Evolutionary conservation across 2,888 invertebrate genomes (phyloP).

Genomic region (Cataglyphis cursor): DNA sequence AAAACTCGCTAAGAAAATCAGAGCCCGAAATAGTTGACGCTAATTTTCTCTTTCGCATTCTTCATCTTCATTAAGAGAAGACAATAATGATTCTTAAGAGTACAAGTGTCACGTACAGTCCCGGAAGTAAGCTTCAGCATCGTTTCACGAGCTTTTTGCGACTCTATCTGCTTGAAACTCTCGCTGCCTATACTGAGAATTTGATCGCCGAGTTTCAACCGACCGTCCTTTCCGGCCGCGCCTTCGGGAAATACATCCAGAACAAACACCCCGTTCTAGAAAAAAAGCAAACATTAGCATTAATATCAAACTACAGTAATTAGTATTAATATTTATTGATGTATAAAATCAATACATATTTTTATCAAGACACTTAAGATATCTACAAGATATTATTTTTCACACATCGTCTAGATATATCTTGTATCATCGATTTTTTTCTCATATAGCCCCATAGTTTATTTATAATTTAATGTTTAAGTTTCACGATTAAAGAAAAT

Average conservation of each 20-base stretch:
- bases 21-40: neutral
- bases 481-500: neutral
- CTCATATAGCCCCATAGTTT: neutral
- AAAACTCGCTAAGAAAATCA: neutral
- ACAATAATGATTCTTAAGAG: neutral
- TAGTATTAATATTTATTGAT: neutral
- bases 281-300: constrained; percentile 60
- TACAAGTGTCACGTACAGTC: constrained; percentile 87
- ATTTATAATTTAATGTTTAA: neutral
- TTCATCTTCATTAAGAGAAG: neutral
- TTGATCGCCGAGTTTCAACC: constrained; percentile 97
- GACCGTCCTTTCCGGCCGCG: constrained; percentile 95
- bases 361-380: neutral
- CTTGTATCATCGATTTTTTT: neutral
- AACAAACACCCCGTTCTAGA: constrained; percentile 95
- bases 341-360: neutral
- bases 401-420: no score
- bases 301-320: neutral
- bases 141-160: constrained; percentile 93
- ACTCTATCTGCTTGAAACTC: constrained; percentile 93
- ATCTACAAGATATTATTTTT: neutral
- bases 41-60: neutral
- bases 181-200: constrained; percentile 95
- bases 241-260: constrained; percentile 97
- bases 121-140: constrained; percentile 91